Conservation (phyloP, 1,140 invertebrate genomes). For the Drosophila aff. region DNA sequence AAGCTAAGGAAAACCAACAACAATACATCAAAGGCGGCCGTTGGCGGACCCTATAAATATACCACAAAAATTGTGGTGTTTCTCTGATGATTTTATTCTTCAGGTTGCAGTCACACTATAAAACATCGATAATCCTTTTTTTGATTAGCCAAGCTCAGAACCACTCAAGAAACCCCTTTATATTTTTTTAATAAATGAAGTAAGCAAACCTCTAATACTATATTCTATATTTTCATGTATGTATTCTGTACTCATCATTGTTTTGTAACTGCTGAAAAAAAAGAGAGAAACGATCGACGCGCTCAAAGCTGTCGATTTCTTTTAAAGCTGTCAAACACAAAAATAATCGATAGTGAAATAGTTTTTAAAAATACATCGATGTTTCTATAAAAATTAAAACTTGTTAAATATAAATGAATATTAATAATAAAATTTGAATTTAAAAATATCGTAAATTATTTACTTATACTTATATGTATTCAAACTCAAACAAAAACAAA, state of each 20-base stretch:
- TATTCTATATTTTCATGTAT: neutral
- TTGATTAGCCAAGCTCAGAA: neutral
- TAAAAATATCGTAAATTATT: no score
- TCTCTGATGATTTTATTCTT: neutral
- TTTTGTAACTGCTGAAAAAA: no score
- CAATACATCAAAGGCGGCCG: conserved; percentile 3
- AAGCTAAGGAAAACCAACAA: conserved; percentile 23
- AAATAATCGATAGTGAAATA: neutral
- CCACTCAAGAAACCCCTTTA: neutral
- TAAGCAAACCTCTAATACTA: neutral
- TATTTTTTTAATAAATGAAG: neutral
- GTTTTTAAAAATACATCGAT: no score
- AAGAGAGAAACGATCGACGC: neutral
- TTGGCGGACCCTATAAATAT: neutral
- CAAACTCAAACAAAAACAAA: no score
- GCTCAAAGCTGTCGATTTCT: neutral
- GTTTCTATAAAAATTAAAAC: no score
- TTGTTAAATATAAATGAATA: no score
- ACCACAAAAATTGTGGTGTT: neutral
- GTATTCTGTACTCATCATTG: neutral
- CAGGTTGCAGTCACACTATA: neutral
- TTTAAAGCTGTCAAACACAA: neutral
- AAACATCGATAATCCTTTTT: neutral
- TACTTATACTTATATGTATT: no score
- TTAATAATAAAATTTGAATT: no score